Base-by-base conservation (phyloP, 2,113 vertebrate species). In the Phyllopteryx taeniolatus region DNA sequence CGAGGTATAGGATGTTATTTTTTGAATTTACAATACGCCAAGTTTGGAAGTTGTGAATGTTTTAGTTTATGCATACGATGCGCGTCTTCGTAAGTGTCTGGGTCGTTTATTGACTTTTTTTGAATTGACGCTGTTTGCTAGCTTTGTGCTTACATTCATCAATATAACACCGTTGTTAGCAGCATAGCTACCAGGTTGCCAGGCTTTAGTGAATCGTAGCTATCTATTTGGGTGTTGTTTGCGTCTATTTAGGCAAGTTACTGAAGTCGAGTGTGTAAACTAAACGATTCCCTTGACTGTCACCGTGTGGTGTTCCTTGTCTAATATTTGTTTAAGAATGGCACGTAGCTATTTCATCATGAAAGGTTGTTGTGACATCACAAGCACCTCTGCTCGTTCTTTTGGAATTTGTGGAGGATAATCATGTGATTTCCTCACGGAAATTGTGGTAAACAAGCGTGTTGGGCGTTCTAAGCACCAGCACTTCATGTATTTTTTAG, bases 401-500 rank as follows among this genome's bases (percentile, higher is more conserved):
- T 5, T 27, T 66, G 44, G 7, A 66, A 7, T 66, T 46, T 66
- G 42, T 64, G 10, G 62, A 22, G 63, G 2, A 27, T 47, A 22
- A 46, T 66, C 22, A 47, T 5, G 13, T 35, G 14, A 61, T 17
- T 61, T 33, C 15, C 15, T 66, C 14, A 49, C 14, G 3, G 13
- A 17, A 46, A 4, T 27, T 27, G 43, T 22, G n/a, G 12, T 14
- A 66, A 66, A 66, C 44, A 47, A 33, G 3, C n/a, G 35, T 35
- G 14, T 19, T 17, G 59, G 6, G 33, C 59, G 15, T 35, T 35
- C 9, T 3, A 17, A 59, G 9, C 19, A 65, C 20, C 62, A 5
- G 39, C 4, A 19, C 60, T 76, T 77, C 77, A 87, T 91, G 64
- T 78, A 90, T 89, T 86, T 88, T 86, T 86, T 43, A 90, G 42